phyloP scores from a whole-genome alignment of 2,113 vertebrate species.

The Lucifuga dentata region DNA sequence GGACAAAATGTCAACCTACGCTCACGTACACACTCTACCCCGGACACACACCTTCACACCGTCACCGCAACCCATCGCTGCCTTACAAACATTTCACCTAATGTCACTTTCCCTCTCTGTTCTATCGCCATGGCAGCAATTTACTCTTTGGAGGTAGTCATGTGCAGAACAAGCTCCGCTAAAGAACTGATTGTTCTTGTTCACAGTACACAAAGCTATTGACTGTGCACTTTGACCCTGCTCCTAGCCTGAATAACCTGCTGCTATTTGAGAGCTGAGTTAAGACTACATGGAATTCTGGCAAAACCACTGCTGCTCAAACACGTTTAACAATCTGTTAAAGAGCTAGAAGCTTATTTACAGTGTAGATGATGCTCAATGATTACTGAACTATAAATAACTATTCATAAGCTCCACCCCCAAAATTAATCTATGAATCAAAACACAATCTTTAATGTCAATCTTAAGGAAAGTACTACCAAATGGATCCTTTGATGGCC shows the following conservation, averaged over 20 bases:
- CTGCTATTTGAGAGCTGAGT: conserved; percentile 49
- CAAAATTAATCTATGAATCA: too few species aligned
- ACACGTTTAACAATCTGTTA: background rate
- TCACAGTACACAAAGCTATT: conserved; percentile 59
- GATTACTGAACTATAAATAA: background rate
- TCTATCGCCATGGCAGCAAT: conserved; percentile 68
- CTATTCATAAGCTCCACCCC: background rate
- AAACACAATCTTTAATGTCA: too few species aligned
- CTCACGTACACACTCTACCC: conserved; percentile 27
- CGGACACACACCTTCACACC: conserved; percentile 33
- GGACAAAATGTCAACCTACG: conserved; percentile 54
- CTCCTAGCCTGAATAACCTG: conserved; percentile 44
- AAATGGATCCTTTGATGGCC: too few species aligned
- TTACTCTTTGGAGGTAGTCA: conserved; percentile 56
- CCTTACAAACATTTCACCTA: conserved; percentile 50
- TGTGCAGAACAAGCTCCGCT: conserved; percentile 45
- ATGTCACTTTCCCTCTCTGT: conserved; percentile 56
- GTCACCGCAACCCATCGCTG: conserved; percentile 31
- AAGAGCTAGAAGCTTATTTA: background rate
- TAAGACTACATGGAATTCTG: conserved; percentile 60
- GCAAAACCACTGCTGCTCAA: conserved; percentile 24
- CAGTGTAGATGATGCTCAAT: background rate
- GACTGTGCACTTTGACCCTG: conserved; percentile 58
- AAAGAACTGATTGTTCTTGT: conserved; percentile 59
- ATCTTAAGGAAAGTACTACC: too few species aligned